Conservation (phyloP, 2,797 vertebrate genomes). For the Sus cebifrons region DNA sequence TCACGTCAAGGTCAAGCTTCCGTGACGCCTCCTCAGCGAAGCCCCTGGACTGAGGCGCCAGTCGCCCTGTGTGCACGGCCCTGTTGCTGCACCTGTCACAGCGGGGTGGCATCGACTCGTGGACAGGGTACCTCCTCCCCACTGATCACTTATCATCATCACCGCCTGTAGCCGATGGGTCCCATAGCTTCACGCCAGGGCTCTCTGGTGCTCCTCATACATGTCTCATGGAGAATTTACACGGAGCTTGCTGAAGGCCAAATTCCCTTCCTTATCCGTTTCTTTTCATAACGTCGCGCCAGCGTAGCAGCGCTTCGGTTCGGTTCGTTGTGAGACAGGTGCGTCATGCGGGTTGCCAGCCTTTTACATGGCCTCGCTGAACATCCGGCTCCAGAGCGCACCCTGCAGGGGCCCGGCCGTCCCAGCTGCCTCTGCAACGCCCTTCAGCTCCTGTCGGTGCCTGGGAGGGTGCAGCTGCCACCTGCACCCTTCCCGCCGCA, state of each 20-base stretch:
- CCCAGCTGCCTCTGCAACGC: neutral
- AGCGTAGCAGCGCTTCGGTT: neutral
- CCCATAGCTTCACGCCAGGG: neutral
- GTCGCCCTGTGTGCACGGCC: neutral
- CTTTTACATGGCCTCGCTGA: neutral
- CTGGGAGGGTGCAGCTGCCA: neutral
- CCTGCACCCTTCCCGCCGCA: neutral
- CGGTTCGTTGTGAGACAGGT: conserved; percentile 39
- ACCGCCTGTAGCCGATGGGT: neutral
- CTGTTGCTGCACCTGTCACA: neutral
- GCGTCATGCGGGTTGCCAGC: neutral
- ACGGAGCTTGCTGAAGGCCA: neutral
- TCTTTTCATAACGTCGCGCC: conserved; percentile 19
- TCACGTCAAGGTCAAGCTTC: conserved; percentile 15
- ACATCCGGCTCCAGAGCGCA: neutral
- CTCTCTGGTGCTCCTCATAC: conserved; percentile 21
- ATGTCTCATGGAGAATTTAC: conserved; percentile 65
- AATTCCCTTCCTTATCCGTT: neutral
- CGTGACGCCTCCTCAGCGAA: neutral
- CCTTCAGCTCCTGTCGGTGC: neutral
- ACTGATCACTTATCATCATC: neutral
- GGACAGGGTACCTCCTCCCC: neutral
- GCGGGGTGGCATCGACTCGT: neutral
- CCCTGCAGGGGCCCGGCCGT: neutral
- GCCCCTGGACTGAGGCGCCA: neutral